Evolutionary conservation across 2,888 invertebrate genomes (phyloP), one percentile per base, ranked within the genome.

Genomic region (Luffia ferchaultella): DNA sequence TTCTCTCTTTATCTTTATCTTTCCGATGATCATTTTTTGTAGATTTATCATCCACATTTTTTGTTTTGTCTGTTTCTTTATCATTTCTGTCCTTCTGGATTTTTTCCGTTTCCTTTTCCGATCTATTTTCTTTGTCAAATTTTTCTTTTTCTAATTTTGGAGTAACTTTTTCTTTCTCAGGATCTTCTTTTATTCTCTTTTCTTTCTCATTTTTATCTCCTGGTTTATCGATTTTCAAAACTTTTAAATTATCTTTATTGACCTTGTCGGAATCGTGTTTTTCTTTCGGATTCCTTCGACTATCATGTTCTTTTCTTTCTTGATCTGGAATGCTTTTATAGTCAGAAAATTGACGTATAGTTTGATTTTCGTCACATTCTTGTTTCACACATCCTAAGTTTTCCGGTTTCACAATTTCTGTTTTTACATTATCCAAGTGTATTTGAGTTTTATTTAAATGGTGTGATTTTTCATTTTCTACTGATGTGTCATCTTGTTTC

Each of bases 21-120:
- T 83, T 85, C 62, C 74, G 76, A 53, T 85, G 75, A 57, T 84
- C 83, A 52, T 87, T 85, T 42, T 77, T 72, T 56, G 73, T 67
- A 43, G 73, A 65, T 57, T 76, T 77, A 41, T 77, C 76, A 41
- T 80, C 79, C n/a, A 48, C 49, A 52, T 70, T 66, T 59, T 67
- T 75, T n/a, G 53, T 7, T 63, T 68, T 78, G 19, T 51, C 51
- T 30, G 12, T 30, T 30, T 51, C 51, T 42, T 16, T 42, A 48
- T 48, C 42, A 17, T 42, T 16, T 44, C 16, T 49, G n/a, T 79
- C 78, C 7, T 49, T 44, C 18, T 40, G 16, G 45, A 20, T 17
- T 18, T 46, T 50, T 42, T 20, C 20, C n/a, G 18, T 16, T 16
- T 57, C 58, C n/a, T 41, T 45, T 16, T 79, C 76, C 41, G 67